Base-by-base conservation (phyloP, 2,888 invertebrate genomes). In the Cotesia congregata region DNA sequence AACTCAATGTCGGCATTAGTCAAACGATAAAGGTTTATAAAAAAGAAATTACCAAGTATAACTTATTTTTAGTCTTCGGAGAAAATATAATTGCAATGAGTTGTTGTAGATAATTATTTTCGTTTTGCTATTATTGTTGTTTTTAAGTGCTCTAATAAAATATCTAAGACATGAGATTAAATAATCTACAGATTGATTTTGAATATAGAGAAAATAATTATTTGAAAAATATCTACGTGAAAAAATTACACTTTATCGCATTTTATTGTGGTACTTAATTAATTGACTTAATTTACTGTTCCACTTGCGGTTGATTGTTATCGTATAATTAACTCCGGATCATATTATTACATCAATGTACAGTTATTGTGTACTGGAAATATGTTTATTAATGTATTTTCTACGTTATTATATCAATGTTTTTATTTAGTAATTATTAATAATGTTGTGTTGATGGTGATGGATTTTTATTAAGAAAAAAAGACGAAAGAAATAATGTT, bases 401-500 rank as follows among this genome's bases (percentile, higher is more conserved):
- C 70, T 74, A 74, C 74, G 68, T 72, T 67, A 67, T 30, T 73
- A 20, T 40, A 72, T 71, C 15, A 67, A 62, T 59, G 39, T 75
- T 74, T 9, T 79, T 62, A 71, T 67, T 39, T 62, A 72, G 50
- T 70, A 60, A 72, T 65, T 69, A 50, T 50, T 50, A 9, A 50
- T 9, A 50, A 50, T 50, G 50, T 50, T 50, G 50, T 50, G 50
- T 50, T 50, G 50, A 50, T 50, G 50, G 7, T 6, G 50, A 50
- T 50, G 50, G 7, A 50, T 50, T 50, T 50, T 50, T 50, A 9
- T 12, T 50, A 50, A 50, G 7, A 50, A 50, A 50, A 50, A 50
- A 50, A 64, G 83, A 83, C 85, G 81, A 81, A 82, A 81, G 85
- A 86, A 84, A 85, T 84, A 50, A 50, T 50, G 50, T 12, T 88